Evolutionary conservation across 2,797 vertebrate genomes (phyloP).

Genomic region (Podarcis siculus): DNA sequence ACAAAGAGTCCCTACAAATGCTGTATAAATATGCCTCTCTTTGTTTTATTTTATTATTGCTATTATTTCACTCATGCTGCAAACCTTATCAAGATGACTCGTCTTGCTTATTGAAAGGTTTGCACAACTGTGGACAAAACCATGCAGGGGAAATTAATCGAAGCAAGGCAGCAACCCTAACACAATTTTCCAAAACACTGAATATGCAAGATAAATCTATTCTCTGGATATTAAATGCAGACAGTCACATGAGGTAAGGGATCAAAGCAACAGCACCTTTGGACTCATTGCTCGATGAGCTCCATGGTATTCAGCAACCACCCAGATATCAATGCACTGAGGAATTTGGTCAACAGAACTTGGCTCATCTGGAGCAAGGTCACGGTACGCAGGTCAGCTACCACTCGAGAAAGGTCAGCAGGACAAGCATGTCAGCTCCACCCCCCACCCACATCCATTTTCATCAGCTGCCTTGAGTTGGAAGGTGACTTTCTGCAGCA

Average conservation of each 20-base stretch:
- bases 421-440: too few relatives aligned
- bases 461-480: too few relatives aligned
- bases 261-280: conserved; percentile 47
- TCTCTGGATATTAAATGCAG: conserved; percentile 67
- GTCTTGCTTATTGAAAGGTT: conserved; percentile 64
- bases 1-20: conserved; percentile 45
- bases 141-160: conserved; percentile 61
- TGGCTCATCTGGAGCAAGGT: background rate
- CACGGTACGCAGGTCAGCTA: too few relatives aligned
- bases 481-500: too few relatives aligned
- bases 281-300: conserved; percentile 36
- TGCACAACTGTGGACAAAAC: conserved; percentile 70
- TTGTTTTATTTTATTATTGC: background rate
- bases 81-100: conserved; percentile 67
- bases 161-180: conserved; percentile 69
- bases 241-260: conserved; percentile 61
- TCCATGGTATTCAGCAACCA: conserved; percentile 57
- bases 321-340: conserved; percentile 43
- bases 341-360: background rate
- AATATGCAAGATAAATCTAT: conserved; percentile 70
- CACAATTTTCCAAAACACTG: conserved; percentile 70
- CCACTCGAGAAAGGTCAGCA: too few relatives aligned
- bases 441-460: too few relatives aligned
- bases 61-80: conserved; percentile 31
- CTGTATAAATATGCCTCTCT: conserved; percentile 56